A percentile compares a stretch with the other conserved stretches of the same genome.
These are phyloP conservation scores for Phrixothrix hirtus DNA, from an alignment of 2,888 invertebrate genomes.

Conservation along the genomic window DNA sequence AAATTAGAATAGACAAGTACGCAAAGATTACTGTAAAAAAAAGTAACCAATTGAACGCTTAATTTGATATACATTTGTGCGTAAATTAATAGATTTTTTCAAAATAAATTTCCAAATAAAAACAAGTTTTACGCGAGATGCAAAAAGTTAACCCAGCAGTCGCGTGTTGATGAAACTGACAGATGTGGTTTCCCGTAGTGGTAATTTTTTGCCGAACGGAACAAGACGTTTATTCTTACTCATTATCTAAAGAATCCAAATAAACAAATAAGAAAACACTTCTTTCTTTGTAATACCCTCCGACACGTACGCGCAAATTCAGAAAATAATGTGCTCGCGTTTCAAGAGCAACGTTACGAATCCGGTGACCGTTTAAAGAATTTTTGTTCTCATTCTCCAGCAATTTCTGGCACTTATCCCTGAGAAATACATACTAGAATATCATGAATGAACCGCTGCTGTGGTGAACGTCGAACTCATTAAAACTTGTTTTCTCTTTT, in stretches of 20 bases:
- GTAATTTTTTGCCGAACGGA: constrained; percentile 8
- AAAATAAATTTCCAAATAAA: no score
- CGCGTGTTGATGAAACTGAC: constrained; percentile 17
- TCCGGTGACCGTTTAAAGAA: constrained; percentile 1
- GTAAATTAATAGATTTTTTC: no score
- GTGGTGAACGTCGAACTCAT: constrained; percentile 5
- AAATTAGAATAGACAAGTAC: no score
- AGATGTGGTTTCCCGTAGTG: constrained; percentile 13
- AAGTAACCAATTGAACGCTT: no score
- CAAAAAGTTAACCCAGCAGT: constrained; percentile 7
- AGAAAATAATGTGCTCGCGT: constrained; percentile 5
- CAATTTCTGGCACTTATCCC: constrained; percentile 17
- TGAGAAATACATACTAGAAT: constrained; percentile 4
- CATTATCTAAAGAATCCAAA: constrained; percentile 16
- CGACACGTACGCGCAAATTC: constrained; percentile 9
- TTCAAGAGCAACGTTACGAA: constrained; percentile 9
- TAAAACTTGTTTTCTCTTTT: constrained; percentile 5
- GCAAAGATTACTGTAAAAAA: no score
- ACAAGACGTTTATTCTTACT: constrained; percentile 19
- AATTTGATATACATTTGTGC: no score
- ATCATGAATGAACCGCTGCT: constrained; percentile 22
- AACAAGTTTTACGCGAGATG: no score
- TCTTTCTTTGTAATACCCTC: constrained; percentile 8
- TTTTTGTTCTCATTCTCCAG: constrained; percentile 8
- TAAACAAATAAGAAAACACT: constrained; percentile 11